phyloP scores from a whole-genome alignment of 2,113 vertebrate genomes.

The Neodontobutis hainanensis region DNA sequence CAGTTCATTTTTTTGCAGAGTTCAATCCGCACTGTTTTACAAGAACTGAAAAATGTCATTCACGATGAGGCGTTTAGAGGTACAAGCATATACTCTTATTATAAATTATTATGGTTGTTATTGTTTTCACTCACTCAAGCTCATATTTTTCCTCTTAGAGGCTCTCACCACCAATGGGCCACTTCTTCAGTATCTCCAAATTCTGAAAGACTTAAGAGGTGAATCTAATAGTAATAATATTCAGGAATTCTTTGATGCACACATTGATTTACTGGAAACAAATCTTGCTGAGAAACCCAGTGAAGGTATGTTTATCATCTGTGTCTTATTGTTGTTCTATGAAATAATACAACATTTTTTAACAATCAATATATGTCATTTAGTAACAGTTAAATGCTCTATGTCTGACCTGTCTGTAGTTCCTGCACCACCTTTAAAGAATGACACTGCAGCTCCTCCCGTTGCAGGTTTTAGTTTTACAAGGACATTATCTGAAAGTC shows the following conservation, averaged over 20 bases:
- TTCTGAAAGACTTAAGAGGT: conserved; percentile 44
- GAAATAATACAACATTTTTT: not conserved
- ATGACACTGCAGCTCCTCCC: too few relatives aligned
- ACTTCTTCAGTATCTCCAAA: conserved; percentile 33
- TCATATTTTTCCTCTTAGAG: conserved; percentile 24
- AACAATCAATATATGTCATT: not conserved
- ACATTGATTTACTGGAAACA: conserved; percentile 45
- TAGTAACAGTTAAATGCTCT: too few relatives aligned
- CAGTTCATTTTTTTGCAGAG: conserved; percentile 12
- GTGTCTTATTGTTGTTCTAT: too few relatives aligned
- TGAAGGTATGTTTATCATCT: not conserved
- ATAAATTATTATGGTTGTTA: not conserved
- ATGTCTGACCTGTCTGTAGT: too few relatives aligned
- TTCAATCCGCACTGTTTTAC: not conserved
- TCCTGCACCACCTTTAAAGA: too few relatives aligned
- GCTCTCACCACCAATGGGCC: conserved; percentile 19
- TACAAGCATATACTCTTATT: conserved; percentile 10
- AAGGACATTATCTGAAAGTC: too few relatives aligned
- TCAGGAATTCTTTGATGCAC: conserved; percentile 41
- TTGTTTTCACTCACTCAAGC: not conserved
- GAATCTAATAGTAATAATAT: conserved; percentile 8
- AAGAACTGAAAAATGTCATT: not conserved
- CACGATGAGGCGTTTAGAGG: not conserved
- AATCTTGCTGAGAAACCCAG: not conserved
- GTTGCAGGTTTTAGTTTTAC: too few relatives aligned